Evolutionary conservation across 1,140 invertebrate genomes (phyloP).

Genomic region (Lethrus apterus): DNA sequence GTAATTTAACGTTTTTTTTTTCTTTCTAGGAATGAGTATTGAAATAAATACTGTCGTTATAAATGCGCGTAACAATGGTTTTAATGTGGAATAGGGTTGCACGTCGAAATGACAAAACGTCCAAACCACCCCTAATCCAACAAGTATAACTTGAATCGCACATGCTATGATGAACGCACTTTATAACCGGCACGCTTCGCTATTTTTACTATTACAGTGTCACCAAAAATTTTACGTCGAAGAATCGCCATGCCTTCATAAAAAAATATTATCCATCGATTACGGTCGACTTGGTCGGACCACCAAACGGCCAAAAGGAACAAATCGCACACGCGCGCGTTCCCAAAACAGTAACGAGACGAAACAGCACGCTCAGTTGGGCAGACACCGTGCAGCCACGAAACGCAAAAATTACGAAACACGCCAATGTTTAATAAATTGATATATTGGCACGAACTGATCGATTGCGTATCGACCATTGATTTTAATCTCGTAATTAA

Average conservation of each 20-base stretch:
- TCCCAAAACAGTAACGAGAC: too few relatives aligned
- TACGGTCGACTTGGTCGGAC: too few relatives aligned
- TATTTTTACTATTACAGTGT: conserved; percentile 8
- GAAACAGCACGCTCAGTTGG: too few relatives aligned
- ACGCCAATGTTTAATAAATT: conserved; percentile 14
- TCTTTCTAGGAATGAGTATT: conserved; percentile 9
- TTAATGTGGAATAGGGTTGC: conserved; percentile 27
- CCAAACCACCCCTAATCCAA: conserved; percentile 37
- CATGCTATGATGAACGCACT: conserved; percentile 26
- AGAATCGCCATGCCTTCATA: too few relatives aligned
- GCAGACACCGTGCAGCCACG: too few relatives aligned
- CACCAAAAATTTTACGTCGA: conserved; percentile 1
- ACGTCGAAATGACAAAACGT: conserved; percentile 36
- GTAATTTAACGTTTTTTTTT: conserved; percentile 31
- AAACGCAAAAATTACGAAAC: too few relatives aligned
- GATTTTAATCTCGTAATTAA: conserved; percentile 14
- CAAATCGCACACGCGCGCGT: too few relatives aligned
- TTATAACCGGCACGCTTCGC: conserved; percentile 28
- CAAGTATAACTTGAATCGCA: conserved; percentile 38
- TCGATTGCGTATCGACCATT: conserved; percentile 13
- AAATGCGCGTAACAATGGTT: conserved; percentile 27
- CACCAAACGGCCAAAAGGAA: too few relatives aligned
- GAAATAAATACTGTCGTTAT: conserved; percentile 35
- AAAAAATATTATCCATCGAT: too few relatives aligned
- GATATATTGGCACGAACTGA: conserved; percentile 11